Evolutionary conservation across 2,888 invertebrate species (phyloP).

Genomic region (Xylota segnis): DNA sequence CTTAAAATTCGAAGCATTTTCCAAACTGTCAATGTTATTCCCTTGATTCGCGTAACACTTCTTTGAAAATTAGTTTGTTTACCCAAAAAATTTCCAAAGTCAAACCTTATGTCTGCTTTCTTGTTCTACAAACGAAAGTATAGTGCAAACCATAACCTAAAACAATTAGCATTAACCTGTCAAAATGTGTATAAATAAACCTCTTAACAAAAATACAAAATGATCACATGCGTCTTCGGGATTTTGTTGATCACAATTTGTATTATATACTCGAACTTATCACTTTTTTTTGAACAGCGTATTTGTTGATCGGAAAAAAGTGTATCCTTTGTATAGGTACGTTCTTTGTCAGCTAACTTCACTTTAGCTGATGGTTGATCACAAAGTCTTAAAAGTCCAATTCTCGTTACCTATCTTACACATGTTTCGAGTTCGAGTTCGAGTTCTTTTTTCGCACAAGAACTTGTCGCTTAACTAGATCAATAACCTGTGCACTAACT

Average conservation of each 20-base stretch:
- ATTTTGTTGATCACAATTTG: not conserved
- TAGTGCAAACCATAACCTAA: not conserved
- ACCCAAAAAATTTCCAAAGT: not conserved
- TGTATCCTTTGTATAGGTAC: not conserved
- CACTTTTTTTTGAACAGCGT: not conserved
- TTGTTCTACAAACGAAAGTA: not conserved
- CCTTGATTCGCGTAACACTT: too few relatives aligned
- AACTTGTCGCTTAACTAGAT: conserved; percentile 39
- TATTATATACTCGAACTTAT: not conserved
- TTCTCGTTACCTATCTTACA: not conserved
- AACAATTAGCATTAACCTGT: conserved; percentile 1
- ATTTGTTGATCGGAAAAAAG: not conserved
- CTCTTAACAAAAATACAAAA: conserved; percentile 16
- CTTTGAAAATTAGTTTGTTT: not conserved
- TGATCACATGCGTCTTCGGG: not conserved
- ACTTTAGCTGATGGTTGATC: not conserved
- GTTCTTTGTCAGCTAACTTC: not conserved
- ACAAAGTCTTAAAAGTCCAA: not conserved
- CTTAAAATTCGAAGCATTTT: too few relatives aligned
- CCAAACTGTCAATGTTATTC: too few relatives aligned
- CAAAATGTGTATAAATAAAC: not conserved
- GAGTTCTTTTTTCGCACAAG: conserved; percentile 22
- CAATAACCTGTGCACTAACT: conserved; percentile 25
- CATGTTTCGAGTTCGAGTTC: not conserved
- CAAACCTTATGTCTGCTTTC: not conserved